Base-by-base conservation (phyloP, 2,888 invertebrate genomes). In the Eristalinus aeneus region DNA sequence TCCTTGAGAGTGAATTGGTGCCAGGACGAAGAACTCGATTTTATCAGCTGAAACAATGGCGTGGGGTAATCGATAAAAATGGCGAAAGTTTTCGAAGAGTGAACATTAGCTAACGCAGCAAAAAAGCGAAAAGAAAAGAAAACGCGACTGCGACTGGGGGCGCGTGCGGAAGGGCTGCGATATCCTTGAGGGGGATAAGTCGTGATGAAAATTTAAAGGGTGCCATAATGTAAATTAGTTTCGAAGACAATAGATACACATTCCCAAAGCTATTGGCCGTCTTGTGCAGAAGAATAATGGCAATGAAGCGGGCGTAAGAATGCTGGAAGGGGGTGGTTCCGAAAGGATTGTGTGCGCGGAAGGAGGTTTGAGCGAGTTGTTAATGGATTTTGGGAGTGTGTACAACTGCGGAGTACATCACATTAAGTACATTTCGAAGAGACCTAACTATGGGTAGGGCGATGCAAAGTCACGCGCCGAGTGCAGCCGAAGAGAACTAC, bases 161-260 rank as follows among this genome's bases (percentile, higher is more conserved):
- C 46, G 53, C 32, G 16, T 12, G 16, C 20, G 12, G 67, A 10
- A 32, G 32, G 32, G 31, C 32, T 67, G 20, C 20, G 54, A 32
- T 32, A 54, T n/a, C 53, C 31, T 67, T 58, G 12, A 6, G 11
- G n/a, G 31, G 22, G 54, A 22, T n/a, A 54, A 67, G n/a, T 53
- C 32, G 67, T 53, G 20, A 68, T 68, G 68, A 68, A 34, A 68
- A 68, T 68, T 68, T 54, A 68, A 68, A 34, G 20, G 23, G 20
- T 22, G n/a, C 16, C 22, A 34, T 56, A 68, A 68, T 56, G 34
- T 16, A 34, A 68, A 68, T 68, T 34, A 32, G 39, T 27, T n/a
- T 12, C 22, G 8, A 9, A 46, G 22, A 61, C 23, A 31, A 68
- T 32, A n/a, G 32, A n/a, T 68, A 56, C 22, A n/a, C 56, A 34